A percentile compares a stretch with the other conserved stretches of the same genome.
Evolutionary conservation across 2,797 vertebrate species (phyloP).

Genomic region (Brachyalestes nurse): DNA sequence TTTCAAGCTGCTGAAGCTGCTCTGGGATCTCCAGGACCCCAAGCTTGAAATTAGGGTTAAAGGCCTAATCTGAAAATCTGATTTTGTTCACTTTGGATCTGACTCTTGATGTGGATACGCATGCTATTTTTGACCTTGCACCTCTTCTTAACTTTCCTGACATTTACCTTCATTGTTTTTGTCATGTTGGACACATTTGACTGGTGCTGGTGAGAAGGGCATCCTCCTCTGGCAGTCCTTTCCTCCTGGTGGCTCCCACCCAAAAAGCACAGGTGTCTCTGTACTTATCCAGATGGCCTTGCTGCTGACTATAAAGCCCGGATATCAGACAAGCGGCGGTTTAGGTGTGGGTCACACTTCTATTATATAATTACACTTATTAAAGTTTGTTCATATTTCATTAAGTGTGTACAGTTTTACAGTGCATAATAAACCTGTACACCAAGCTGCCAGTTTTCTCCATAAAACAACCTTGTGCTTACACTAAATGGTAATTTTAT

Average conservation of each 20-base stretch:
- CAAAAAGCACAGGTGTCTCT: slow-evolving; percentile 59
- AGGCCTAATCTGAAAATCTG: slow-evolving; percentile 3
- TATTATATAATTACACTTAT: slow-evolving; percentile 15
- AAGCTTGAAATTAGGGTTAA: neutral
- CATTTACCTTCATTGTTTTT: slow-evolving; percentile 14
- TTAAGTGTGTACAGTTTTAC: slow-evolving; percentile 3
- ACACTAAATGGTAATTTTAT: neutral
- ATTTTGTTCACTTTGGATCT: neutral
- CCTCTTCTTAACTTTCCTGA: neutral
- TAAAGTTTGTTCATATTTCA: slow-evolving; percentile 2
- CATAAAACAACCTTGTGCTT: neutral
- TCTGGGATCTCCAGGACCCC: neutral
- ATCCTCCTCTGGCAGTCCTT: slow-evolving; percentile 53
- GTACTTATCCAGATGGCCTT: slow-evolving; percentile 57
- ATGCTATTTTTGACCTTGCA: neutral
- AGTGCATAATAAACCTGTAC: slow-evolving; percentile 3
- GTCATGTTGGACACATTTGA: slow-evolving; percentile 19
- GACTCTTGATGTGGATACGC: neutral
- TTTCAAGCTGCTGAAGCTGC: neutral
- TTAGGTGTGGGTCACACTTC: slow-evolving; percentile 31
- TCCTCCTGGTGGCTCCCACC: slow-evolving; percentile 47
- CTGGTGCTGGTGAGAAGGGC: slow-evolving; percentile 46
- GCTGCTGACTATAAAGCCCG: slow-evolving; percentile 30
- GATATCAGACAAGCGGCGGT: slow-evolving; percentile 18
- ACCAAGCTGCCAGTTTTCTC: neutral